These are phyloP conservation scores for Ceraclea dissimilis DNA, from an alignment of 2,888 invertebrate species.

Conservation along the genomic window DNA sequence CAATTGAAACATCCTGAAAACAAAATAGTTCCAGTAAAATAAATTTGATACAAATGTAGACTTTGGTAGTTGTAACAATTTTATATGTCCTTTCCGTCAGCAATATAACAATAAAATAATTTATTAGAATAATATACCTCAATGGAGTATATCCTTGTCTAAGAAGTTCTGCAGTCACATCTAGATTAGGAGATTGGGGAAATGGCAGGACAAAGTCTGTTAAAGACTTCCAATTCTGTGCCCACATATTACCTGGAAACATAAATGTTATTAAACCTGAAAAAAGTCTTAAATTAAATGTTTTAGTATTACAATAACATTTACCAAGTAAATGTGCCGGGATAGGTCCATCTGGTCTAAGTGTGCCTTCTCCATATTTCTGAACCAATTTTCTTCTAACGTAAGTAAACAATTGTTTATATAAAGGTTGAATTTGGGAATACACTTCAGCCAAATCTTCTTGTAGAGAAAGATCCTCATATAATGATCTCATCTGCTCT, in stretches of 20 bases:
- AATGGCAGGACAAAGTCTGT: slow-evolving; percentile 70
- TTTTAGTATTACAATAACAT: no score
- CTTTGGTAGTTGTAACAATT: no score
- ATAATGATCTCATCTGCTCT: slow-evolving; percentile 68
- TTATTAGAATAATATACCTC: no score
- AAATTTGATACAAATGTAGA: no score
- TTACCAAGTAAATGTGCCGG: slow-evolving; percentile 73
- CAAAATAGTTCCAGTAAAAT: no score
- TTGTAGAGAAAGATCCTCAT: slow-evolving; percentile 63
- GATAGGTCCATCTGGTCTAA: slow-evolving; percentile 65
- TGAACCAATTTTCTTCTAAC: slow-evolving; percentile 61
- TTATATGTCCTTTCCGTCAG: no score
- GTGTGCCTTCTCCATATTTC: slow-evolving; percentile 52
- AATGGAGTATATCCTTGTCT: slow-evolving; percentile 66
- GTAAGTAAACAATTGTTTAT: slow-evolving; percentile 77
- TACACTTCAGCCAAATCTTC: slow-evolving; percentile 50
- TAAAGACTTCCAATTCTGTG: slow-evolving; percentile 73
- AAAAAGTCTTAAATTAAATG: no score
- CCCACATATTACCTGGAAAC: slow-evolving; percentile 67
- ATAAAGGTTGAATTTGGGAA: slow-evolving; percentile 63
- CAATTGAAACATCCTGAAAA: slow-evolving; percentile 67
- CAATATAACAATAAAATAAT: no score
- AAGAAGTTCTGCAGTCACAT: slow-evolving; percentile 72
- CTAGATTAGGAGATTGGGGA: slow-evolving; percentile 59
- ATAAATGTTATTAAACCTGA: neutral